Percentiles rank a stretch among this genome's conserved stretches.
Conservation (phyloP, 2,113 vertebrate species). For the Columba janthina region DNA sequence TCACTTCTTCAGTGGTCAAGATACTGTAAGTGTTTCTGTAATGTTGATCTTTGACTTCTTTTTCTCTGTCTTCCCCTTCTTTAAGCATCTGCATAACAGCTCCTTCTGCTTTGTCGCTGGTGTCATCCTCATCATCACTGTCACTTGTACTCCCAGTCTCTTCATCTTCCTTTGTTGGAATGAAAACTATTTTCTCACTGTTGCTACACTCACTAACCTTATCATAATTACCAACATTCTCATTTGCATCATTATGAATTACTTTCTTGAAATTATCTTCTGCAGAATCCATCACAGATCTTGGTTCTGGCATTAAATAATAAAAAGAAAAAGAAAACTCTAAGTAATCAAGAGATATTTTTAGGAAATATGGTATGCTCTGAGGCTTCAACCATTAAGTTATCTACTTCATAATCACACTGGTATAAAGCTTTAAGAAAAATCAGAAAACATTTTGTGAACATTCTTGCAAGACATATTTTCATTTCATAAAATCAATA, state of each 20-base stretch:
- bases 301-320: background rate
- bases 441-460: background rate
- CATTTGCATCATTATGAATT: background rate
- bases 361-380: background rate
- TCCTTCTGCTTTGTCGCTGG: background rate
- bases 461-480: background rate
- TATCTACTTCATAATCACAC: background rate
- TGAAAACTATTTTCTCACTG: background rate
- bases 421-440: background rate
- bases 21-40: background rate
- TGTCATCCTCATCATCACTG: background rate
- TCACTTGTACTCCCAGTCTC: background rate
- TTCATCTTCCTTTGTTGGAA: background rate
- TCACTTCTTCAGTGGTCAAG: background rate
- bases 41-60: background rate
- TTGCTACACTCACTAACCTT: background rate
- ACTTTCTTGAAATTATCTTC: background rate
- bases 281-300: constrained; percentile 34
- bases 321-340: background rate
- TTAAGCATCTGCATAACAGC: background rate
- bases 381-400: background rate
- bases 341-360: background rate
- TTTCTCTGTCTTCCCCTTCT: background rate
- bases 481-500: background rate
- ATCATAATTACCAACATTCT: background rate